Percentiles rank a stretch among this genome's conserved stretches.
These are phyloP conservation scores for Metalampra italica DNA, from an alignment of 2,888 invertebrate species.

Conservation along the genomic window DNA sequence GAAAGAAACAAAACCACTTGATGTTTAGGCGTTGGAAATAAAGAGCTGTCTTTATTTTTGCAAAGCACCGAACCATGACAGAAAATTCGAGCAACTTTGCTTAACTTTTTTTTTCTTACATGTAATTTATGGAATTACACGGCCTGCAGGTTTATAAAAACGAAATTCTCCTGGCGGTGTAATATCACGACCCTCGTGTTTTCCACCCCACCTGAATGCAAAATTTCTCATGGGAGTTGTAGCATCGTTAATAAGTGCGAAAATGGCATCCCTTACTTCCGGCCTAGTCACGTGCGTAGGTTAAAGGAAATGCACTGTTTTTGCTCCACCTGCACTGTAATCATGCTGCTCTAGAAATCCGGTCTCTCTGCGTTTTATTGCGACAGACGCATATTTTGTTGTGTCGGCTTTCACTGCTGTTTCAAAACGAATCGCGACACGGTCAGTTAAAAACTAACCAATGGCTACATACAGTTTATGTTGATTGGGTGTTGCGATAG, in stretches of 20 bases:
- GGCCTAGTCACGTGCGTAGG: constrained; percentile 15
- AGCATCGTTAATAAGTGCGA: constrained; percentile 55
- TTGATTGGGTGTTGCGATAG: constrained; percentile 29
- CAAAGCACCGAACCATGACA: not conserved
- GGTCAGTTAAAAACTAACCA: constrained; percentile 23
- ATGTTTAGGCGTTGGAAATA: too few relatives aligned
- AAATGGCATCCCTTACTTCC: constrained; percentile 37
- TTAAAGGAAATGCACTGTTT: constrained; percentile 31
- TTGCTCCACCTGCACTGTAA: constrained; percentile 18
- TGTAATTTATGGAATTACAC: constrained; percentile 39
- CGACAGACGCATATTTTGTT: constrained; percentile 16
- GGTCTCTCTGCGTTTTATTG: constrained; percentile 20
- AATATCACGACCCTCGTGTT: constrained; percentile 45
- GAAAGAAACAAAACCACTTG: too few relatives aligned
- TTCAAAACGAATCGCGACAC: constrained; percentile 20
- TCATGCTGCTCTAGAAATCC: constrained; percentile 25
- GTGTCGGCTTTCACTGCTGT: constrained; percentile 25
- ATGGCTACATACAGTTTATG: constrained; percentile 23
- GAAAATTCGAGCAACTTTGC: constrained; percentile 4
- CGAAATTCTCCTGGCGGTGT: constrained; percentile 18
- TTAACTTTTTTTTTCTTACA: constrained; percentile 9
- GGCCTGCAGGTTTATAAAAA: constrained; percentile 26
- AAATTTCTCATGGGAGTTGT: constrained; percentile 65
- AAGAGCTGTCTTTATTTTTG: not conserved
- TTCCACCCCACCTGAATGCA: constrained; percentile 52